Evolutionary conservation across 2,888 invertebrate species (phyloP), one percentile per base, ranked within the genome.

Genomic region (Erebia palarica): DNA sequence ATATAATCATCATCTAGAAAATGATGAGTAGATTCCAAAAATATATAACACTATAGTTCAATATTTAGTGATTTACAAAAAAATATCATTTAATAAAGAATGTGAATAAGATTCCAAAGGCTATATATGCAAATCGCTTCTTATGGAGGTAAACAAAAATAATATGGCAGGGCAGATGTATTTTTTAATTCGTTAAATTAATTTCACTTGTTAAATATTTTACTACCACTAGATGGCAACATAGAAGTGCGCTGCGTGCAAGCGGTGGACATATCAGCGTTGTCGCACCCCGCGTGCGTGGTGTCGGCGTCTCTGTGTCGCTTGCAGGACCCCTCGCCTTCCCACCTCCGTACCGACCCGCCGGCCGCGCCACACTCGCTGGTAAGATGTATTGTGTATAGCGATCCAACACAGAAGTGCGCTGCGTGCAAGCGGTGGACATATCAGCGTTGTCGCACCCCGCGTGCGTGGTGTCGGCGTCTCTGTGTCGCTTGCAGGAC

Each of bases 211-310:
- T 21, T 21, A 21, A 2, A 5, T 51, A 1, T 51, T 14, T 51
- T n/a, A n/a, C n/a, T 51, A 51, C 51, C 51, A 0, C n/a, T 16
- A 55, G 55, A 55, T 18, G 55, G 55, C 55, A 55, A 80, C 76
- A 83, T 92, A 21, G 91, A 90, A 73, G 87, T 49, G 49, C 49
- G 49, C 13, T 49, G 49, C 49, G 49, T 49, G 49, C 49, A 49
- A 14, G 49, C 49, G 49, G 49, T 49, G 49, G 49, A 49, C 49
- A 49, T 49, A 49, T 49, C 49, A 14, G 98, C 97, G 76, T 95
- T 99, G 77, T 97, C 99, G 71, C 99, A 99, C 94, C 99, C 99
- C 16, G 98, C 98, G 16, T 99, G 99, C 89, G 98, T 99, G 74
- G 97, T 98, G 64, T 98, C 98, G 8, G 95, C 99, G 14, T 96